Evolutionary conservation across 2,888 invertebrate genomes (phyloP).

Genomic region (Rhagonycha fulva): DNA sequence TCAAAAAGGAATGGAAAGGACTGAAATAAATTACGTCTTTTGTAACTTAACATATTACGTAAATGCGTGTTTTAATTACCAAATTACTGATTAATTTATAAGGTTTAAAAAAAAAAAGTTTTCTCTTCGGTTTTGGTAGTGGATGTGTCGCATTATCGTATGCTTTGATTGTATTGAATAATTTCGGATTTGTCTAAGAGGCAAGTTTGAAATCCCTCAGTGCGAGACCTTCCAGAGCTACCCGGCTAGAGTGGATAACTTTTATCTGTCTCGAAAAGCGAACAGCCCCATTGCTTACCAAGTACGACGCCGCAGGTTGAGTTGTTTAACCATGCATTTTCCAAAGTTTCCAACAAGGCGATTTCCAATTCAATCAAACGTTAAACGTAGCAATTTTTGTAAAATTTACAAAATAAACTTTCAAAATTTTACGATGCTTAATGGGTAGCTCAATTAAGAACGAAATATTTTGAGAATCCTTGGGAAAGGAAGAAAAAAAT

Average conservation of each 20-base stretch:
- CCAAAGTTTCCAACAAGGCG: too few relatives aligned
- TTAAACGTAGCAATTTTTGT: too few relatives aligned
- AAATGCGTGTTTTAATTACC: not conserved
- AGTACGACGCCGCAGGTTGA: too few relatives aligned
- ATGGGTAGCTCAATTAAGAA: too few relatives aligned
- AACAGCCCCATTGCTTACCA: too few relatives aligned
- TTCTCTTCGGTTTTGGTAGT: not conserved
- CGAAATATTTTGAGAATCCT: too few relatives aligned
- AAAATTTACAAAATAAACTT: too few relatives aligned
- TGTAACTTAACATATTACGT: not conserved
- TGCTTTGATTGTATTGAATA: not conserved
- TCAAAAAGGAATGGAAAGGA: not conserved
- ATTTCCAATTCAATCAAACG: too few relatives aligned
- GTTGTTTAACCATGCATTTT: too few relatives aligned
- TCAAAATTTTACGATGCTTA: too few relatives aligned
- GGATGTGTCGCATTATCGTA: not conserved
- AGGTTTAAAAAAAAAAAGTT: not conserved
- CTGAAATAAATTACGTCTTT: not conserved
- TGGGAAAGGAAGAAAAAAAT: too few relatives aligned
- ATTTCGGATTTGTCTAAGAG: not conserved
- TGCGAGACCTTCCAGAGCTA: not conserved
- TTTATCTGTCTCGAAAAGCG: too few relatives aligned
- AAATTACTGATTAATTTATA: not conserved
- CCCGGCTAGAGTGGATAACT: not conserved
- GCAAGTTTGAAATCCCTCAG: not conserved